These are phyloP conservation scores for Paramuricea clavata DNA, from an alignment of 92 coral and sea anemone genomes.

Conservation along the genomic window DNA sequence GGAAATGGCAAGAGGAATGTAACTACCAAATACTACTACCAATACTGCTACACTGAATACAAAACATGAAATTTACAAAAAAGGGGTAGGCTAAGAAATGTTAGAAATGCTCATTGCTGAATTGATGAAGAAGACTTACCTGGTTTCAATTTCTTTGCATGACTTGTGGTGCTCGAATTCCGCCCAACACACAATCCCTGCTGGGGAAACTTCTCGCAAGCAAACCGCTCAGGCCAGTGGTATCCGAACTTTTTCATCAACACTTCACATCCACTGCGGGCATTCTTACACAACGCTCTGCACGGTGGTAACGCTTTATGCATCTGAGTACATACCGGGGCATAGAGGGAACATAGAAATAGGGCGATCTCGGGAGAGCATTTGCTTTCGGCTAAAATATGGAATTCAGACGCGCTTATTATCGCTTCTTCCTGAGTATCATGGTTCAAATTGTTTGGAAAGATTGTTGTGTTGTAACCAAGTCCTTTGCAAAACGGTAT, in stretches of 20 bases:
- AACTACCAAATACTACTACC: no score
- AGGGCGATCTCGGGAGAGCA: constrained; percentile 91
- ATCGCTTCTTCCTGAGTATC: constrained; percentile 95
- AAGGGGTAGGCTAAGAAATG: no score
- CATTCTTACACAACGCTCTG: constrained; percentile 83
- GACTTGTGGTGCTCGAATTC: background rate
- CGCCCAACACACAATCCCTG: constrained; percentile 28
- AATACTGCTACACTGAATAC: no score
- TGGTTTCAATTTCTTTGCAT: background rate
- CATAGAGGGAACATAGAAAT: constrained; percentile 93
- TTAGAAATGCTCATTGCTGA: no score
- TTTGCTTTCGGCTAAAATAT: constrained; percentile 80
- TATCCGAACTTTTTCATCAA: constrained; percentile 85
- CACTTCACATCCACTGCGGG: constrained; percentile 82
- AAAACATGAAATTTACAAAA: no score
- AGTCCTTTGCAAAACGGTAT: constrained; percentile 88
- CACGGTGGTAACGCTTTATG: constrained; percentile 91
- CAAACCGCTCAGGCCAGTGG: constrained; percentile 89
- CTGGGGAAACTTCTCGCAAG: constrained; percentile 78
- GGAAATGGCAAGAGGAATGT: no score
- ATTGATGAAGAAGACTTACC: background rate
- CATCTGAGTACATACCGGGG: constrained; percentile 88
- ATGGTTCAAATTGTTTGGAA: constrained; percentile 90
- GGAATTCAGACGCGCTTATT: constrained; percentile 88
- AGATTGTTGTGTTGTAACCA: constrained; percentile 86